Base-by-base conservation (phyloP, 2,888 invertebrate genomes). In the Pteria penguin region DNA sequence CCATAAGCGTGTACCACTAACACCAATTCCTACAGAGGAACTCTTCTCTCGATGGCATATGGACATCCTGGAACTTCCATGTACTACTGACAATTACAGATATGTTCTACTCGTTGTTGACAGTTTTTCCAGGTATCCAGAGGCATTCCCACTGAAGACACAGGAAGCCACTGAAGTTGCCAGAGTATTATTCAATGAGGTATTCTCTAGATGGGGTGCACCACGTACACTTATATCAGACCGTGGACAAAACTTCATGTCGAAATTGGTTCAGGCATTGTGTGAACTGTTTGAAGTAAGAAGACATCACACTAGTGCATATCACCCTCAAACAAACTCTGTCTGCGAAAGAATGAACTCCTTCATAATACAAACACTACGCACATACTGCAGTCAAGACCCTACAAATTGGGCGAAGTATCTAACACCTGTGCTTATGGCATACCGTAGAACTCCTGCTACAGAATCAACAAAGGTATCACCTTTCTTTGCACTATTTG, bases 51-150 rank as follows among this genome's bases (percentile, higher is more conserved):
- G 76, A 24, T 69, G 71, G 45, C 78, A 81, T 22, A 60, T 81
- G 60, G 81, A 78, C 71, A 62, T 81, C 36, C 14, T 81, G 4
- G 76, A 76, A 26, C 69, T 75, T 1, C 26, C 73, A n/a, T 58
- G 68, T 24, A 27, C 45, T 11, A 55, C 78, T 4, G 76, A 76
- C 5, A 73, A 73, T 11, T 76, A 74, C 29, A 76, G 72, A 45
- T 80, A 81, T 27, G 61, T 82, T 3, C 72, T 82, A 2, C 67
- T 84, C 2, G 24, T 81, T 14, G 74, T 80, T 29, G 81, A 80
- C 62, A 55, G 73, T 0, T 72, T 76, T 29, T 73, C 79, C 2
- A 75, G 72, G 52, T 82, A 76, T 76, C 52, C 65, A 66, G 81
- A 84, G 61, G 81, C 79, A 29, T 74, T 81, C 24, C 80, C 81